Base-by-base conservation (phyloP, 1,140 invertebrate species). In the Drosophila subobscura region DNA sequence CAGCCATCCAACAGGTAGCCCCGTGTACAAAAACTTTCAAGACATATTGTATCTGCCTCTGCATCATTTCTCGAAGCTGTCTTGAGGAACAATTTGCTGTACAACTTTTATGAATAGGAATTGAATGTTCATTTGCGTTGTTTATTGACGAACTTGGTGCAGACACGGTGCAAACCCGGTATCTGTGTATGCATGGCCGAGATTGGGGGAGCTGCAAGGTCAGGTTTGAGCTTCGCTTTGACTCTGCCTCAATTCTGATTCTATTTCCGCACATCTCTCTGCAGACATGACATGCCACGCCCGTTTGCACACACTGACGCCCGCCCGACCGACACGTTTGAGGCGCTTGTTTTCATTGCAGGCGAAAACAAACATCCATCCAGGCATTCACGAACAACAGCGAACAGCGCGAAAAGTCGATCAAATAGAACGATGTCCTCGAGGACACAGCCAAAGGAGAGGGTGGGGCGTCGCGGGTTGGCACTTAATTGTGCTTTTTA, bases 351-450 rank as follows among this genome's bases (percentile, higher is more conserved):
- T 72, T 71, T 77, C 40, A 60, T 37, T 12, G 10, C 8, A 12
- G 33, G 10, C 10, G 10, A 33, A 37, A 37, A 3, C 10, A 10
- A 37, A 10, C 8, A 37, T 37, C 8, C 33, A 37, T 10, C 10
- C 33, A 37, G 33, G 33, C 33, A 4, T 12, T 12, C 54, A 50
- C 25, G 41, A 64, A 51, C 53, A 44, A 41, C 56, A 42, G 14
- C 51, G 8, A 44, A 41, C 56, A 42, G 14, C 51, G 8, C 20
- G n/a, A 40, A 70, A 77, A 71, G 57, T 80, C 79, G 72, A 79
- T 79, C 77, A 76, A 80, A 63, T 63, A 63, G 73, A 64, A 77
- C 72, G 60, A 73, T 59, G 74, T 77, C 67, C 41, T 47, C 50
- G 56, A 71, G 53, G 57, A 33, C 40, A 71, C 60, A 46, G 37